Evolutionary conservation across 2,797 vertebrate genomes (phyloP).

Genomic region (Nyctalus aviator): DNA sequence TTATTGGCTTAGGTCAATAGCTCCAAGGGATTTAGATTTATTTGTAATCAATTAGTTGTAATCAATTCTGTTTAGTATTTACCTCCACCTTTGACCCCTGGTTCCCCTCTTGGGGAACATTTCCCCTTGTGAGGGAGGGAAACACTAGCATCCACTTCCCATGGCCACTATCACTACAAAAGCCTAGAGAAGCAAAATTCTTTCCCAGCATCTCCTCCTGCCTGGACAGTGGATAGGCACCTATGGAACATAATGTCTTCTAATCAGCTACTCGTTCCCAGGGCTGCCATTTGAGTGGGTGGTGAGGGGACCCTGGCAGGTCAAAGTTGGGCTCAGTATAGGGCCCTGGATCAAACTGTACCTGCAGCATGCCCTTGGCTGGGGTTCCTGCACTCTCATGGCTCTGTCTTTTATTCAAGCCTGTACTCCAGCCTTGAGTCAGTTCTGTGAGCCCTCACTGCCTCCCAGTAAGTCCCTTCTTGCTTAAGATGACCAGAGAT

Average conservation of each 20-base stretch:
- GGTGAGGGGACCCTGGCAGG: not conserved
- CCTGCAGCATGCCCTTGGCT: not conserved
- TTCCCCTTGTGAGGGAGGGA: not conserved
- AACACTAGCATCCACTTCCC: not conserved
- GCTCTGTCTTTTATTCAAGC: not conserved
- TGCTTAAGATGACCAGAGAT: slow-evolving; percentile 10
- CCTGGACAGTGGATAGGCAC: not conserved
- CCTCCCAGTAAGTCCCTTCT: not conserved
- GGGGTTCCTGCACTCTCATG: not conserved
- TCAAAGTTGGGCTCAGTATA: not conserved
- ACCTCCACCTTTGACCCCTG: not conserved
- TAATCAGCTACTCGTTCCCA: not conserved
- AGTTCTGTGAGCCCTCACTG: not conserved
- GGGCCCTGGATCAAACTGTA: not conserved
- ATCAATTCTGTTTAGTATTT: not conserved
- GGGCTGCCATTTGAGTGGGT: not conserved
- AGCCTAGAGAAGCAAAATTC: not conserved
- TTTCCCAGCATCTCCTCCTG: not conserved
- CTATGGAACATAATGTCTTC: not conserved
- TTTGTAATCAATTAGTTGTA: not conserved
- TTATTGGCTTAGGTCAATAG: not conserved
- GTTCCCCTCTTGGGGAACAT: not conserved
- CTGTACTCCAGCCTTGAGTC: not conserved
- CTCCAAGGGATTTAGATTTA: not conserved
- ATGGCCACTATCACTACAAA: not conserved